phyloP scores from a whole-genome alignment of 2,888 invertebrate species.

The Gastracanthus pulcherrimus region DNA sequence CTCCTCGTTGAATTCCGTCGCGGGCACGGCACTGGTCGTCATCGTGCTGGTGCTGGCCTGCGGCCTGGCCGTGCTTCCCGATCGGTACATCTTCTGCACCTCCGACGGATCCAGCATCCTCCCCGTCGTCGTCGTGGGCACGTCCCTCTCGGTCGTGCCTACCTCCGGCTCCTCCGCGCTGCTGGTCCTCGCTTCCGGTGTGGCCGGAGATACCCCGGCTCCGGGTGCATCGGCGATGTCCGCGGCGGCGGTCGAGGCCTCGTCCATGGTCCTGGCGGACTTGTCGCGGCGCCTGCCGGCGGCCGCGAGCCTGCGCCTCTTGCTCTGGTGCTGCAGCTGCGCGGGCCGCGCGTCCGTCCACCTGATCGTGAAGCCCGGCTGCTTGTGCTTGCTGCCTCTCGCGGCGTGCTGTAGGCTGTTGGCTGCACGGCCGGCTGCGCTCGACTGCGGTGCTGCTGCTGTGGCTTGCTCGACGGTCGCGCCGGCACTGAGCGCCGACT shows the following conservation, averaged over 20 bases:
- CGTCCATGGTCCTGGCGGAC: slow-evolving; percentile 46
- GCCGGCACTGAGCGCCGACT: slow-evolving; percentile 74
- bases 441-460: slow-evolving; percentile 48
- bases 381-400: slow-evolving; percentile 54
- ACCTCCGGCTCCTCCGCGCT: not conserved
- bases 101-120: slow-evolving; percentile 71
- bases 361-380: slow-evolving; percentile 62
- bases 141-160: slow-evolving; percentile 1
- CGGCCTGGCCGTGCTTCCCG: slow-evolving; percentile 58
- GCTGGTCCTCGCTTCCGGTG: not conserved
- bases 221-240: not conserved
- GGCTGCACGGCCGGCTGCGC: slow-evolving; percentile 65
- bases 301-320: slow-evolving; percentile 56
- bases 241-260: not conserved
- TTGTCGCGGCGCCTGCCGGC: slow-evolving; percentile 46
- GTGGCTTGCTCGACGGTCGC: slow-evolving; percentile 73
- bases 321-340: slow-evolving; percentile 53
- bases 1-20: slow-evolving; percentile 10
- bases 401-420: slow-evolving; percentile 53
- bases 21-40: slow-evolving; percentile 54
- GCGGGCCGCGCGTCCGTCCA: slow-evolving; percentile 63
- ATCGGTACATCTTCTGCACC: slow-evolving; percentile 72
- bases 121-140: slow-evolving; percentile 27
- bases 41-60: slow-evolving; percentile 54
- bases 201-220: not conserved